phyloP scores from a whole-genome alignment of 1,140 invertebrate species.

The Drosophila lacteicornis region DNA sequence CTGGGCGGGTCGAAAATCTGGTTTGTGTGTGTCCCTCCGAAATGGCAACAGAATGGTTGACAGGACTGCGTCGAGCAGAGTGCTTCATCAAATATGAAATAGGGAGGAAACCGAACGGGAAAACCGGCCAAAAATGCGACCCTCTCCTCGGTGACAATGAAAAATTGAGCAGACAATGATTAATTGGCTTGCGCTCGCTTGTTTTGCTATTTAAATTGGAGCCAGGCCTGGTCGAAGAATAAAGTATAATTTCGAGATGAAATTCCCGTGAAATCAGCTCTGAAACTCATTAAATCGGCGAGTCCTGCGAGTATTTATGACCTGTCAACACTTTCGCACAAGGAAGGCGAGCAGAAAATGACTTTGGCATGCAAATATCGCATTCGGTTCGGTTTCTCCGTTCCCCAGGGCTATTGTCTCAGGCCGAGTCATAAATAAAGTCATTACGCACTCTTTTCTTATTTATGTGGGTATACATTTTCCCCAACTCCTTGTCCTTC shows the following conservation, averaged over 20 bases:
- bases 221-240: not conserved
- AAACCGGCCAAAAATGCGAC: constrained; percentile 26
- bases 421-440: constrained; percentile 70
- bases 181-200: constrained; percentile 59
- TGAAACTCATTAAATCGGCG: constrained; percentile 64
- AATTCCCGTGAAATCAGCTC: constrained; percentile 48
- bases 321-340: constrained; percentile 61
- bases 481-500: constrained; percentile 1
- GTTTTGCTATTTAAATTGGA: constrained; percentile 64
- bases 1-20: constrained; percentile 23
- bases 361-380: constrained; percentile 71
- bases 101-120: constrained; percentile 21
- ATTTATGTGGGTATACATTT: constrained; percentile 5
- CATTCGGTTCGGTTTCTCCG: constrained; percentile 25
- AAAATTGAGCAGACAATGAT: constrained; percentile 76
- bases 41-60: constrained; percentile 43
- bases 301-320: constrained; percentile 66
- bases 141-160: constrained; percentile 48
- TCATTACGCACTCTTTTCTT: constrained; percentile 68
- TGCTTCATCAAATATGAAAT: constrained; percentile 77
- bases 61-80: constrained; percentile 45
- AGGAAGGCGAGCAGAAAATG: constrained; percentile 35
- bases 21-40: constrained; percentile 23
- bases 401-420: constrained; percentile 62
- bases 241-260: constrained; percentile 32